Percentiles rank a stretch among this genome's conserved stretches.
phyloP scores from a whole-genome alignment of 2,797 vertebrate genomes.

The Intellagama lesueurii region DNA sequence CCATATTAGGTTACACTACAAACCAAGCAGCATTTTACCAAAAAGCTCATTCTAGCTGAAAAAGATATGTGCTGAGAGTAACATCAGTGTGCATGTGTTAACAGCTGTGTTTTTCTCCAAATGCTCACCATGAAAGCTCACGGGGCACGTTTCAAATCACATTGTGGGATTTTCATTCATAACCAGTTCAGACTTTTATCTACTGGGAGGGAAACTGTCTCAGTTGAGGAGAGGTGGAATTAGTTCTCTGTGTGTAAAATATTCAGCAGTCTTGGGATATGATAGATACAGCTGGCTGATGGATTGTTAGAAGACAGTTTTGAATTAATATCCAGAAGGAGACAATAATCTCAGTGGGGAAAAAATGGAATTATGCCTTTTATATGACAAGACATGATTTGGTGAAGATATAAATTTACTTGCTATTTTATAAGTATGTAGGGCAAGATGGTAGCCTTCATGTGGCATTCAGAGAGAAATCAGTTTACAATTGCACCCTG shows the following conservation, averaged over 20 bases:
- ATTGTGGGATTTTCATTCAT: not conserved
- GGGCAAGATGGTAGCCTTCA: not conserved
- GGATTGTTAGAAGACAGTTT: not conserved
- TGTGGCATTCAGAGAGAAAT: not conserved
- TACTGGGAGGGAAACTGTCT: not conserved
- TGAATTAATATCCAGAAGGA: not conserved
- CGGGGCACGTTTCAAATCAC: not conserved
- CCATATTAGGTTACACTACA: not conserved
- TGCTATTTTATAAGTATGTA: not conserved
- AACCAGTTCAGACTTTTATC: not conserved
- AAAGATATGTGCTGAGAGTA: not conserved
- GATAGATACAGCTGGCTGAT: not conserved
- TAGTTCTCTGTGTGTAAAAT: not conserved
- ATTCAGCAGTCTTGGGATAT: not conserved
- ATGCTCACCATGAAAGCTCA: not conserved
- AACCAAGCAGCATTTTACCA: not conserved
- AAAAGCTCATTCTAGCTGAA: not conserved
- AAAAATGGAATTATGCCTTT: not conserved
- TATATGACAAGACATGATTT: not conserved
- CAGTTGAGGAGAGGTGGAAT: not conserved
- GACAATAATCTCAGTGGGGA: constrained; percentile 10
- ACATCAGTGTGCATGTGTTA: not conserved
- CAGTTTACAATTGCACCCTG: not conserved
- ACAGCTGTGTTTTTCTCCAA: not conserved
- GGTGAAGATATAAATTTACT: not conserved